Evolutionary conservation across 2,113 vertebrate genomes (phyloP), one percentile per base, ranked within the genome.

Genomic region (Progne subis): DNA sequence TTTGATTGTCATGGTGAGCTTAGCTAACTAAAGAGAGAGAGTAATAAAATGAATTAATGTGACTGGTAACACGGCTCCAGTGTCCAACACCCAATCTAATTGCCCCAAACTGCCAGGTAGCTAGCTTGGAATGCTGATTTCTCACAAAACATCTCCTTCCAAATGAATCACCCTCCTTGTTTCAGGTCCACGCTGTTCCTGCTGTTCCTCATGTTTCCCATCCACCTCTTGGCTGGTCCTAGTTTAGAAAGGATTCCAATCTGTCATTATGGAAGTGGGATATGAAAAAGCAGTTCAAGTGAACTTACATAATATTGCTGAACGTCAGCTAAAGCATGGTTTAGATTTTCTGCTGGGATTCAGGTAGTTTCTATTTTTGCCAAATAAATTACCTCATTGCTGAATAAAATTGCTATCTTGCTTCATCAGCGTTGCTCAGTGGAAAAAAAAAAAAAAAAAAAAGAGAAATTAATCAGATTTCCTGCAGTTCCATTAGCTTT

Each of bases 361-460:
- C 96, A 96, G 82, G 92, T 90, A 92, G 82, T 95, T 96, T 90
- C 76, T 88, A 11, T 60, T 96, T 95, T 96, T 94, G 76, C 85
- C 79, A 88, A 96, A 92, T 92, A 96, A 90, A 90, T 94, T 52
- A 93, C 88, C 72, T 96, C 82, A 92, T 29, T 84, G 71, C 69
- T 85, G 81, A 88, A 88, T 74, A 82, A 95, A 93, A 86, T 76
- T 2, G 2, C 68, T 71, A 37, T 93, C 77, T 93, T 95, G 93
- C 76, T 95, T 96, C 61, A 88, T 94, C 90, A 93, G 65, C 91
- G 90, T 83, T 86, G n/a, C 63, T 77, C 78, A 60, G 23, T 6
- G 15, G 34, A 83, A 44, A 61, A 64, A 37, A 37, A 37, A 37
- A 37, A 37, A 37, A 72, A 83, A 64, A 94, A 83, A 68, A 86